These are phyloP conservation scores for Erpornis zantholeuca DNA, from an alignment of 2,113 vertebrate species.

Conservation along the genomic window DNA sequence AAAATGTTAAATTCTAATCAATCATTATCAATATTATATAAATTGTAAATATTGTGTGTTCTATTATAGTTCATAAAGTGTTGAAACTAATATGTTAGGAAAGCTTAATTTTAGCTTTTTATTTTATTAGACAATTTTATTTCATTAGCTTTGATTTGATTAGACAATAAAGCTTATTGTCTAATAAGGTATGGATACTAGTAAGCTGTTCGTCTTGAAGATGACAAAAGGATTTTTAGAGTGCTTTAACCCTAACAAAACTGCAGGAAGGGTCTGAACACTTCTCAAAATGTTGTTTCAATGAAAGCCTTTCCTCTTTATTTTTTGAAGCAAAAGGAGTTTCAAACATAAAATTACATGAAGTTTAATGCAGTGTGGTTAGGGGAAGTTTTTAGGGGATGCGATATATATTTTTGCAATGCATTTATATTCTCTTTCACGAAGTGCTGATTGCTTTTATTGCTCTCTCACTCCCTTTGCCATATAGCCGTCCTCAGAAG, in stretches of 20 bases:
- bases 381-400: not conserved
- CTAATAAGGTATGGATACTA: not conserved
- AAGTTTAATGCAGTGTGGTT: not conserved
- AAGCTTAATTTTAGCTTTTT: not conserved
- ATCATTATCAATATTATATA: not conserved
- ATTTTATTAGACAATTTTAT: not conserved
- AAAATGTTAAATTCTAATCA: not conserved
- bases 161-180: not conserved
- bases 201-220: not conserved
- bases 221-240: not conserved
- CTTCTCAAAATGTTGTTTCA: not conserved
- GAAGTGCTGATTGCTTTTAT: not conserved
- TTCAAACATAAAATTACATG: not conserved
- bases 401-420: not conserved
- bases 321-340: not conserved
- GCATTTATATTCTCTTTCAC: not conserved
- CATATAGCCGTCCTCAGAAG: slow-evolving; percentile 88
- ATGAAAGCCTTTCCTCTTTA: not conserved
- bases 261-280: not conserved
- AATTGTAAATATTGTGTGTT: not conserved
- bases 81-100: not conserved
- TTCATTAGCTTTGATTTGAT: not conserved
- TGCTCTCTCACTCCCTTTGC: not conserved
- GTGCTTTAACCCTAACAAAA: not conserved
- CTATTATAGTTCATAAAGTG: not conserved